These are phyloP conservation scores for Malacoraja senta DNA, from an alignment of 2,797 vertebrate species.

Conservation along the genomic window DNA sequence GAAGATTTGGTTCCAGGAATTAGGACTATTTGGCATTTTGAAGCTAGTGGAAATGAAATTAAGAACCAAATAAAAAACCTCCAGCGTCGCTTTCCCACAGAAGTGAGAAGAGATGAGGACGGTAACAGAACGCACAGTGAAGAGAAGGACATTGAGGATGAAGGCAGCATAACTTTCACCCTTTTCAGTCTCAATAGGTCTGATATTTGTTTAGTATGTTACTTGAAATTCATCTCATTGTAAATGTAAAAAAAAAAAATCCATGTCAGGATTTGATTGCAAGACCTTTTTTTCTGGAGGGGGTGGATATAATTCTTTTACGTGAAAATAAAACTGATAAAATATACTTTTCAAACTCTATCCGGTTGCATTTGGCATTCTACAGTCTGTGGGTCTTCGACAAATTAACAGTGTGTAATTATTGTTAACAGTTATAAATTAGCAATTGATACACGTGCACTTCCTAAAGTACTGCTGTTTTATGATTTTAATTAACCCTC, in stretches of 20 bases:
- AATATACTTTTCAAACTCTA: not conserved
- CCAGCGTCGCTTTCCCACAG: not conserved
- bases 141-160: not conserved
- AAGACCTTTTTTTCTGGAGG: not conserved
- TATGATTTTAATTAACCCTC: too few species aligned
- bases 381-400: not conserved
- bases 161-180: not conserved
- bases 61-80: not conserved
- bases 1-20: slow-evolving; percentile 5
- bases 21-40: not conserved
- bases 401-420: not conserved
- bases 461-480: not conserved
- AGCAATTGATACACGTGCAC: not conserved
- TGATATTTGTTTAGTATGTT: not conserved
- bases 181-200: not conserved
- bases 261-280: not conserved
- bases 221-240: not conserved
- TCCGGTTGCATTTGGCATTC: not conserved
- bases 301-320: not conserved
- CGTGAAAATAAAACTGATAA: not conserved
- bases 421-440: too few species aligned
- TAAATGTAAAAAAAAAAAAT: not conserved
- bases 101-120: not conserved
- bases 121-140: not conserved
- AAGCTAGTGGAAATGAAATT: not conserved